phyloP scores from a whole-genome alignment of 2,797 vertebrate species.

The Loriculus beryllinus region DNA sequence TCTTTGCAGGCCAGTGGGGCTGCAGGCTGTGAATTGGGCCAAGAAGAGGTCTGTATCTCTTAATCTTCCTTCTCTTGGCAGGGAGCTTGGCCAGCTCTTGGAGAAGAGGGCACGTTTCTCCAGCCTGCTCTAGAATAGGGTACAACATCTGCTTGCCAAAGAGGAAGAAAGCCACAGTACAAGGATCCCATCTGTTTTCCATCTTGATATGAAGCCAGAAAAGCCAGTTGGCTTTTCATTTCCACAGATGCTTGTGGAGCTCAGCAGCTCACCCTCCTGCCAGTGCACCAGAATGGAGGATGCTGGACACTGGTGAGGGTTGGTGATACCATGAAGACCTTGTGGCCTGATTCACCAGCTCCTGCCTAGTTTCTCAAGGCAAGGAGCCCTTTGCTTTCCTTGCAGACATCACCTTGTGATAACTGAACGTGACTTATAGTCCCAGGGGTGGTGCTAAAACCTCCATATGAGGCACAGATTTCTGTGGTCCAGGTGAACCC shows the following conservation, averaged over 20 bases:
- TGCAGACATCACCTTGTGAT: neutral
- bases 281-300: neutral
- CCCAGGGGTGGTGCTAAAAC: neutral
- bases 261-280: neutral
- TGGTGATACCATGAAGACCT: neutral
- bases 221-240: neutral
- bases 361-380: neutral
- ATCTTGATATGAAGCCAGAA: neutral
- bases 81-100: neutral
- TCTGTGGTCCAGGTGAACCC: neutral
- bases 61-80: neutral
- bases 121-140: neutral
- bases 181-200: neutral
- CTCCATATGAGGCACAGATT: neutral
- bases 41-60: neutral
- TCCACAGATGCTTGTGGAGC: neutral
- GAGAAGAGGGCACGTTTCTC: neutral
- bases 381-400: neutral
- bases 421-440: neutral
- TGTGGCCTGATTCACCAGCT: neutral
- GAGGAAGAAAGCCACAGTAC: neutral
- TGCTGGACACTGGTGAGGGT: neutral
- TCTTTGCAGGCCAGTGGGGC: neutral
- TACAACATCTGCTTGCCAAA: neutral
- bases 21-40: neutral